Percentiles rank a stretch among this genome's conserved stretches.
Conservation (phyloP, 2,888 invertebrate genomes). For the Scaptomyza flava region DNA sequence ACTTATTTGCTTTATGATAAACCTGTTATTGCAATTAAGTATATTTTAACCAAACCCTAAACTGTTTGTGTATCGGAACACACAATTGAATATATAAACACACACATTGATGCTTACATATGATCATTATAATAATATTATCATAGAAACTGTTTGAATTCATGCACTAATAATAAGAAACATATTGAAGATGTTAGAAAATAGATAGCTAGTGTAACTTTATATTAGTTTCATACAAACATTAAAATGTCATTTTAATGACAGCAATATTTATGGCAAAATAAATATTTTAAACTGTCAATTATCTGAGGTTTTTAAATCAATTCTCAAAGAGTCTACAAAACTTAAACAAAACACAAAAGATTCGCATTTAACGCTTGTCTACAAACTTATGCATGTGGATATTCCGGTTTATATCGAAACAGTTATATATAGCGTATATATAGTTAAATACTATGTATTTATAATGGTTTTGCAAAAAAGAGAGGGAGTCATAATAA, state of each 20-base stretch:
- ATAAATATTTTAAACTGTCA: no score
- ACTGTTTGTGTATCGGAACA: background rate
- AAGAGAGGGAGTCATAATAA: background rate
- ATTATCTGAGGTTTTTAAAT: no score
- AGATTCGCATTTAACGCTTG: slow-evolving; percentile 2
- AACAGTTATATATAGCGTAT: no score
- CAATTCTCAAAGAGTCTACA: background rate
- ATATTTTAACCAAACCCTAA: background rate
- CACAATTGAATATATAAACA: background rate
- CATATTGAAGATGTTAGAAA: background rate
- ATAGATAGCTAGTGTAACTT: background rate
- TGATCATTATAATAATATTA: background rate
- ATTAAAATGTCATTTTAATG: no score
- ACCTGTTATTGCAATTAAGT: background rate
- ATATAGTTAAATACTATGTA: no score
- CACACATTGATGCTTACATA: background rate
- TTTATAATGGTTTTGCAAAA: background rate
- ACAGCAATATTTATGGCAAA: no score
- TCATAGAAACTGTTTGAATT: background rate
- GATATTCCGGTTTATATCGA: background rate
- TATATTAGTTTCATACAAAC: background rate
- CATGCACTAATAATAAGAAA: background rate
- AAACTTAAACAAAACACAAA: background rate
- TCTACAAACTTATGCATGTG: background rate
- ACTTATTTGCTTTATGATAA: background rate